Conservation (phyloP, 1,140 invertebrate species). For the Brachionus calyciflorus region DNA sequence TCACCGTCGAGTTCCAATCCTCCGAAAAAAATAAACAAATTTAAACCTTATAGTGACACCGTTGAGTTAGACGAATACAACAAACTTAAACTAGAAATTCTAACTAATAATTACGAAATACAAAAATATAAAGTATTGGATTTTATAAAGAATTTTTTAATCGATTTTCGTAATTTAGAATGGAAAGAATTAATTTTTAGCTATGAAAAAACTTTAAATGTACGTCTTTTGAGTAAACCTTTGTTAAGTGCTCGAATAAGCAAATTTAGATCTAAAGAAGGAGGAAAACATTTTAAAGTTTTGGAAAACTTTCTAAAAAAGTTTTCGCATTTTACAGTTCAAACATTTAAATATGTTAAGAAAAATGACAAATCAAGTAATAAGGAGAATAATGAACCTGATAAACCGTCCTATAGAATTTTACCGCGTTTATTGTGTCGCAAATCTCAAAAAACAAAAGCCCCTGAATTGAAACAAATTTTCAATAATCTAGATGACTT, state of each 20-base stretch:
- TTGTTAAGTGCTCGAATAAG: not conserved
- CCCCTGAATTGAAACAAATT: not conserved
- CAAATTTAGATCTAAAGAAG: constrained; percentile 4
- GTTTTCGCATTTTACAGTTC: not conserved
- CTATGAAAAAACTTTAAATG: not conserved
- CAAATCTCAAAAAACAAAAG: not conserved
- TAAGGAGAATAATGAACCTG: constrained; percentile 8
- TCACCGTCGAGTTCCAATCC: too few species aligned
- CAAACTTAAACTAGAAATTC: not conserved
- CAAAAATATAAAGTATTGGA: not conserved
- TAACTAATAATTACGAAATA: not conserved
- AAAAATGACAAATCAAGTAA: not conserved
- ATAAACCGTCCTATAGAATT: not conserved
- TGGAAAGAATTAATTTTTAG: constrained; percentile 15
- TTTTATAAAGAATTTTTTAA: not conserved
- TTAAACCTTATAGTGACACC: not conserved
- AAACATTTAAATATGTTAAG: not conserved
- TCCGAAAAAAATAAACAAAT: not conserved
- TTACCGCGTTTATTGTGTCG: not conserved
- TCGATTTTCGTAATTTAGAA: not conserved
- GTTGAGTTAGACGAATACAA: not conserved
- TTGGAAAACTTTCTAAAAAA: not conserved
- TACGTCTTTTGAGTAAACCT: not conserved
- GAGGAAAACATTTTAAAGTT: not conserved
- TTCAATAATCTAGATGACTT: constrained; percentile 2